Evolutionary conservation across 1,140 invertebrate species (phyloP), one percentile per base, ranked within the genome.

Genomic region (Aphelenchoides fujianensis): DNA sequence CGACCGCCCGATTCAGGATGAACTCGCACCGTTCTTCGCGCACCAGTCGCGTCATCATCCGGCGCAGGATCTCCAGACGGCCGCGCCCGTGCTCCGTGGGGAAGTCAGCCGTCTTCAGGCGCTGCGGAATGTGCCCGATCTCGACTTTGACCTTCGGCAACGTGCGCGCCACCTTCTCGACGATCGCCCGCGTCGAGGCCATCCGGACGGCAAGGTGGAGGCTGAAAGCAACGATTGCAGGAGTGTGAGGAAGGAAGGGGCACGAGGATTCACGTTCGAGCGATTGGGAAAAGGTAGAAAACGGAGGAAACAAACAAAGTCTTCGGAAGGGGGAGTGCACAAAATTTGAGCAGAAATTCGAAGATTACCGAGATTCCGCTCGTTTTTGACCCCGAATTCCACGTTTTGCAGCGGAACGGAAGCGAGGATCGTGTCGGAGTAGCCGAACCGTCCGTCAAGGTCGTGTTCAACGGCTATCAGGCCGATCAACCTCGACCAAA

Each of bases 21-120:
- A 83, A 57, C 59, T 81, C 79, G 32, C 69, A 68, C 16, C 79
- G 54, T 69, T 81, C 79, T 68, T 81, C 79, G 34, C 79, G 78
- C 35, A 81, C 72, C 16, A 82, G 52, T 36, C 74, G 63, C 32
- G 73, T 83, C 2, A 83, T 71, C 37, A 84, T 78, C n/a, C 61
- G 52, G 2, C 79, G 74, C 3, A 81, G 69, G 35, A 81, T 72
- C 41, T 79, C 70, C 2, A 79, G 32, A 19, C 79, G 74, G n/a
- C 28, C 69, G 23, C 5, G 41, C 16, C 53, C 59, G 28, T 41
- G 41, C 12, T 23, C 35, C 57, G 48, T 31, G 28, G 66, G 74
- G 41, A 82, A 76, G 3, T 35, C 31, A 27, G 61, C 32, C 27
- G 73, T 69, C 36, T 82, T 81, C 30, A 81, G 62, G 37, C 79